phyloP scores from a whole-genome alignment of 2,113 vertebrate genomes.

The Zapornia atra region DNA sequence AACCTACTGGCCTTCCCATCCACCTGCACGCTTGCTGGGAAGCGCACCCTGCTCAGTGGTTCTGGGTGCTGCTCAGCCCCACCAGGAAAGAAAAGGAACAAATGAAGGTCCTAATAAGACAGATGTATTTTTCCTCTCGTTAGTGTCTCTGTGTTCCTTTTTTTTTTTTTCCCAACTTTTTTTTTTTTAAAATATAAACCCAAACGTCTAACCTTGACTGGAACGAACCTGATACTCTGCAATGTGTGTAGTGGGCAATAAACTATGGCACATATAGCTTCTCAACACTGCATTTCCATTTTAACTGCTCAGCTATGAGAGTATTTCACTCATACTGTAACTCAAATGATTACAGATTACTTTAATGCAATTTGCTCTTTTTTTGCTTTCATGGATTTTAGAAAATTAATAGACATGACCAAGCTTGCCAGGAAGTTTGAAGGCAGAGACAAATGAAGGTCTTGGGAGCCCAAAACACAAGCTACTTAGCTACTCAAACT shows the following conservation, averaged over 20 bases:
- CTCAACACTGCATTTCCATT: slow-evolving; percentile 50
- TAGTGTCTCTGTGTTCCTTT: background rate
- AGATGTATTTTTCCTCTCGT: background rate
- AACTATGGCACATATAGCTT: slow-evolving; percentile 28
- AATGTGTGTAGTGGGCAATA: slow-evolving; percentile 17
- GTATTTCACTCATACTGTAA: slow-evolving; percentile 60
- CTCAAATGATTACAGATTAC: slow-evolving; percentile 71
- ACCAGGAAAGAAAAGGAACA: background rate
- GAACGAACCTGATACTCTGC: background rate
- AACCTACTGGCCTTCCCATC: background rate
- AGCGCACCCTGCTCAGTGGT: background rate
- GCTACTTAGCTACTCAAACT: slow-evolving; percentile 53
- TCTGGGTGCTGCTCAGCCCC: background rate
- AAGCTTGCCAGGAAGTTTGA: slow-evolving; percentile 66
- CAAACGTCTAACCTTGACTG: slow-evolving; percentile 49
- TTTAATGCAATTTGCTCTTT: slow-evolving; percentile 68
- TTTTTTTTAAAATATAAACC: background rate
- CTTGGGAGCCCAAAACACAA: slow-evolving; percentile 58
- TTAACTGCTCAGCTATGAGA: slow-evolving; percentile 55
- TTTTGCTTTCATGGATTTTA: slow-evolving; percentile 57
- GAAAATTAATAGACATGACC: slow-evolving; percentile 67
- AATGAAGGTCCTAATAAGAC: background rate
- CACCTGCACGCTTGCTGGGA: background rate
- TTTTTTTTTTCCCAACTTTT: too few relatives aligned
- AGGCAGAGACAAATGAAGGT: slow-evolving; percentile 69